Evolutionary conservation across 2,113 vertebrate genomes (phyloP).

Genomic region (Carettochelys insculpta): DNA sequence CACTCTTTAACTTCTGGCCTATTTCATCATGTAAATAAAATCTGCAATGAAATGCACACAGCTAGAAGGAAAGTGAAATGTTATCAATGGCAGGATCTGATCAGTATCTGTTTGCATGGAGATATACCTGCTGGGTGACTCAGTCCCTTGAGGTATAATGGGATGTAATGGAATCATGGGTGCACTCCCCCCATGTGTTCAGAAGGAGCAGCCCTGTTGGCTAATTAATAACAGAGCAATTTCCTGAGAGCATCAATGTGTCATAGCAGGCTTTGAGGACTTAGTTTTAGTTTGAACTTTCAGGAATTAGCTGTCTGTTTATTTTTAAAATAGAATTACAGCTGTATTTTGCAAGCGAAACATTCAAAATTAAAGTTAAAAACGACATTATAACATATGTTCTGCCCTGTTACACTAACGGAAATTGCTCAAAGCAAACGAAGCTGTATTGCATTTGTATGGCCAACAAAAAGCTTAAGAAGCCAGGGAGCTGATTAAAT

Average conservation of each 20-base stretch:
- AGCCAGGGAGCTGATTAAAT: not conserved
- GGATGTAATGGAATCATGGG: not conserved
- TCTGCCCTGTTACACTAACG: not conserved
- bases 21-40: not conserved
- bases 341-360: not conserved
- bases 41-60: not conserved
- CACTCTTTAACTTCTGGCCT: not conserved
- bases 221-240: not conserved
- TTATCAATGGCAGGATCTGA: not conserved
- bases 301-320: not conserved
- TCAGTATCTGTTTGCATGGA: not conserved
- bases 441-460: not conserved
- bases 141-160: not conserved
- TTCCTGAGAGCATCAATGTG: not conserved
- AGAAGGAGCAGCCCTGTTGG: not conserved
- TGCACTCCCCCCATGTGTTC: not conserved
- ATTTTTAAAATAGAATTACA: not conserved
- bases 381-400: not conserved
- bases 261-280: not conserved
- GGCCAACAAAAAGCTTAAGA: not conserved
- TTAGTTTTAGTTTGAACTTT: not conserved
- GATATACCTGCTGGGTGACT: not conserved
- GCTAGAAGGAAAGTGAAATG: not conserved
- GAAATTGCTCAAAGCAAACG: not conserved
- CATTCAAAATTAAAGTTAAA: not conserved